Percentiles rank a stretch among this genome's conserved stretches.
phyloP scores from a whole-genome alignment of 2,797 vertebrate species.

The Aulostomus chinensis region DNA sequence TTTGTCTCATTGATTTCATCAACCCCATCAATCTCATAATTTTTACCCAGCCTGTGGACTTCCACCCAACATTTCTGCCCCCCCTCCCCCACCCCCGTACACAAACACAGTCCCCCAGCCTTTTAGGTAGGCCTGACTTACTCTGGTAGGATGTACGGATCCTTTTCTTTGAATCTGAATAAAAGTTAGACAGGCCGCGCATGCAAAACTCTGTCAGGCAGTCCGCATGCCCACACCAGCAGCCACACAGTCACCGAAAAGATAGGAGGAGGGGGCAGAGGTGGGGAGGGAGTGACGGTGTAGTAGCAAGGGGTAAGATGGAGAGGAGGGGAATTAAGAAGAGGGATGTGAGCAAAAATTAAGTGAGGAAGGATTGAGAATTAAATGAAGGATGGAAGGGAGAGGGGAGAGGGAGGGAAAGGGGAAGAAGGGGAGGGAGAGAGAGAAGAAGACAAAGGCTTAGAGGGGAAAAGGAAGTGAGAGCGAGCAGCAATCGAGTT shows the following conservation, averaged over 20 bases:
- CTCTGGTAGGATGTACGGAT: conserved; percentile 99
- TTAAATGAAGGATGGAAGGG: too few species aligned
- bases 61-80: too few species aligned
- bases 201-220: conserved; percentile 98
- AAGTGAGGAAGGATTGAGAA: not conserved
- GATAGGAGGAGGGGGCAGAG: not conserved
- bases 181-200: conserved; percentile 99
- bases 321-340: not conserved
- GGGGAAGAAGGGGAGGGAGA: conserved; percentile 63
- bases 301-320: not conserved
- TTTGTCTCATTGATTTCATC: conserved; percentile 32
- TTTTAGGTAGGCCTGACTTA: conserved; percentile 85
- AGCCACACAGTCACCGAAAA: conserved; percentile 79
- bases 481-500: conserved; percentile 69
- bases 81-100: conserved; percentile 29
- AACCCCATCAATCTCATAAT: too few species aligned
- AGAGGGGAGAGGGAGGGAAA: conserved; percentile 57
- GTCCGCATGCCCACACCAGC: conserved; percentile 93
- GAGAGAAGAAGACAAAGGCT: conserved; percentile 89
- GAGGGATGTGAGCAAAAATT: not conserved
- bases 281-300: not conserved
- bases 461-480: conserved; percentile 88
- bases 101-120: conserved; percentile 45
- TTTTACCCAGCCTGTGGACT: too few species aligned
- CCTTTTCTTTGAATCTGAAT: conserved; percentile 99